Evolutionary conservation across 2,113 vertebrate genomes (phyloP).

Genomic region (Carettochelys insculpta): DNA sequence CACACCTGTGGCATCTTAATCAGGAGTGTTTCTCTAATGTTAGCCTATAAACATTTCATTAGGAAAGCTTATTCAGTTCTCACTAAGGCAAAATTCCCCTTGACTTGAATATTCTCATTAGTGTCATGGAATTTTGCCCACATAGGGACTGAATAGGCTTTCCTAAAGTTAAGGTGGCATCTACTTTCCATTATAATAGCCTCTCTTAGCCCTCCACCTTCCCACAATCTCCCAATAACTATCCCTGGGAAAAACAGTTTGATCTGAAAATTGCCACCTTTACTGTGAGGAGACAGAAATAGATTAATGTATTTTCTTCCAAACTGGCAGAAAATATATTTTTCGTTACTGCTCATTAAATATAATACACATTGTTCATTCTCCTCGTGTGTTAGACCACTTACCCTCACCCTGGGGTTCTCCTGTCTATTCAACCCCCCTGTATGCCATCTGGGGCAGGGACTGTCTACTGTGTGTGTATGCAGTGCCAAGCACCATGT

Average conservation of each 20-base stretch:
- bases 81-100: background rate
- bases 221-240: background rate
- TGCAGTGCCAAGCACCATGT: background rate
- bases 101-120: background rate
- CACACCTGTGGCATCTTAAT: background rate
- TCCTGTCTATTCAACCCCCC: background rate
- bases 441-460: background rate
- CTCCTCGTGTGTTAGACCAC: background rate
- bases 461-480: background rate
- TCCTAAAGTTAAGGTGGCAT: background rate
- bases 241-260: background rate
- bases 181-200: background rate
- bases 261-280: background rate
- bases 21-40: constrained; percentile 8
- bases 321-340: background rate
- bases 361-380: background rate
- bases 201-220: background rate
- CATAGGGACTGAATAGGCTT: background rate
- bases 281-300: background rate
- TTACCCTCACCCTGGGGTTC: background rate
- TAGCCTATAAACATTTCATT: constrained; percentile 30
- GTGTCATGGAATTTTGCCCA: background rate
- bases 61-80: background rate
- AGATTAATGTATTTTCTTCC: background rate
- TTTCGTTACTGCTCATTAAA: background rate